Evolutionary conservation across 2,113 vertebrate genomes (phyloP).

Genomic region (Leptosomus discolor): DNA sequence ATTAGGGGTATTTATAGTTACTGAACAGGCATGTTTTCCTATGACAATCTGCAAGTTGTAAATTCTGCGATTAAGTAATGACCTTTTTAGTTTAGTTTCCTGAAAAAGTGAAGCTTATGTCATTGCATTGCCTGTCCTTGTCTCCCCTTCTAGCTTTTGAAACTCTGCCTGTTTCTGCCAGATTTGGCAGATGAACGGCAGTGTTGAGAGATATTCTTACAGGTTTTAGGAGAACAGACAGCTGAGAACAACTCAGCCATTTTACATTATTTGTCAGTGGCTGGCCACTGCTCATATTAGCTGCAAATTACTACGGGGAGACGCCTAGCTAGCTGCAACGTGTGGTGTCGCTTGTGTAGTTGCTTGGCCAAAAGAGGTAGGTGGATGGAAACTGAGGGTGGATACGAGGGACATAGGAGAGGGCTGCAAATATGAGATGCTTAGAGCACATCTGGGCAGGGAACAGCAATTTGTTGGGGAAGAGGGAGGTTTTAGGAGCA

Average conservation of each 20-base stretch:
- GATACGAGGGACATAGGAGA: fast-evolving
- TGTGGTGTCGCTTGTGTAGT: background rate
- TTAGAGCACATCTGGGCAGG: background rate
- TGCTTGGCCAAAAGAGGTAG: background rate
- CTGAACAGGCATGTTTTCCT: slow-evolving; percentile 62
- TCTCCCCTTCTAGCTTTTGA: background rate
- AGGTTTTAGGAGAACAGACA: background rate
- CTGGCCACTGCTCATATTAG: slow-evolving; percentile 52
- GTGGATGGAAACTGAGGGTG: background rate
- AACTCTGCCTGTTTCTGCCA: background rate
- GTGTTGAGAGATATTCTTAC: background rate
- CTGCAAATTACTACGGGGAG: background rate
- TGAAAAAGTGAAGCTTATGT: background rate
- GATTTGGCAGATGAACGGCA: background rate
- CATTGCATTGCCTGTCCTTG: slow-evolving; percentile 11
- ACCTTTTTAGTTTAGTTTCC: background rate
- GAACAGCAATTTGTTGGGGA: background rate
- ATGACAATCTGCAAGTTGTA: slow-evolving; percentile 37
- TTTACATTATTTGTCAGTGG: slow-evolving; percentile 23
- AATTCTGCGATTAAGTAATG: slow-evolving; percentile 15
- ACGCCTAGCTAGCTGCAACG: background rate
- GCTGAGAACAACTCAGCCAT: slow-evolving; percentile 34
- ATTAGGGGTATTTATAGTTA: slow-evolving; percentile 55
- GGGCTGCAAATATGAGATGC: background rate
- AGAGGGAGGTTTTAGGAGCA: background rate